phyloP scores from a whole-genome alignment of 2,888 invertebrate genomes.

The Dicyrtoma fusca region DNA sequence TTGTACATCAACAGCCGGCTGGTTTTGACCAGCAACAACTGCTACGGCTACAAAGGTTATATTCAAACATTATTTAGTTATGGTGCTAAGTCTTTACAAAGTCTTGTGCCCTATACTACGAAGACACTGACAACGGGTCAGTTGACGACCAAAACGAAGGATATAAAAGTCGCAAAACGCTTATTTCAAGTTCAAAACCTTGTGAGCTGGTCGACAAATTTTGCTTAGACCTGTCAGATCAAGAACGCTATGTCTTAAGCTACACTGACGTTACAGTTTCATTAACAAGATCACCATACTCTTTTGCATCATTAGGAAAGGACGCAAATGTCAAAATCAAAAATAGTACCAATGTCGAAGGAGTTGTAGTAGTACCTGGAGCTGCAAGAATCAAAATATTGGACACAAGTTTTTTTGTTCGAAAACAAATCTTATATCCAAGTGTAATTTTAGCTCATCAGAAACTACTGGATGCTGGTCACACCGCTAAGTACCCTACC shows the following conservation, averaged over 20 bases:
- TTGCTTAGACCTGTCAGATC: background rate
- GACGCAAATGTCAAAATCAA: background rate
- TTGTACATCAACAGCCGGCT: no score
- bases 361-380: background rate
- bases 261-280: no score
- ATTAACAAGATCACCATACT: no score
- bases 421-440: conserved; percentile 46
- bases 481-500: conserved; percentile 30
- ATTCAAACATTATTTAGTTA: no score
- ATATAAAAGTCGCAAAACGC: background rate
- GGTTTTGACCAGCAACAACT: no score
- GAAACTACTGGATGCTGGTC: conserved; percentile 36
- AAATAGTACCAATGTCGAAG: background rate
- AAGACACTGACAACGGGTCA: background rate
- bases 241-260: background rate
- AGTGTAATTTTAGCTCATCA: conserved; percentile 49
- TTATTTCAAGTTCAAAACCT: background rate
- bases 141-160: background rate
- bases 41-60: no score
- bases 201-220: conserved; percentile 22
- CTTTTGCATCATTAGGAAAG: no score
- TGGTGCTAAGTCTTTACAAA: background rate
- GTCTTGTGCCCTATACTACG: background rate
- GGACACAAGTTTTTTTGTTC: conserved; percentile 50
- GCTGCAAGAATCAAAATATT: conserved; percentile 45